Conservation (phyloP, 2,888 invertebrate species). For the Chesias legatella region DNA sequence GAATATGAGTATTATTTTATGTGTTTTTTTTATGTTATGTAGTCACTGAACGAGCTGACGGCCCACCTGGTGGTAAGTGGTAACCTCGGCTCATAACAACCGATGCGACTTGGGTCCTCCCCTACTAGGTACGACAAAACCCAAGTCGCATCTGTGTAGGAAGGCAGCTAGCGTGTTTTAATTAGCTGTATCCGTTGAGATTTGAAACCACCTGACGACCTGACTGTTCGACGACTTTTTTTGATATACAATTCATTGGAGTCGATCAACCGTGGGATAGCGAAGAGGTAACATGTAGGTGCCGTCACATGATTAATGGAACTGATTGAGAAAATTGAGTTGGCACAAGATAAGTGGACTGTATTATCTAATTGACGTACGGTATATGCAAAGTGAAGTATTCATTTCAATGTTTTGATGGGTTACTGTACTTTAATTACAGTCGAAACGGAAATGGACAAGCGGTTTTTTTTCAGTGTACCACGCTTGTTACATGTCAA, state of each 20-base stretch:
- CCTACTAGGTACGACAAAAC: no score
- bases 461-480: slow-evolving; percentile 33
- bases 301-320: slow-evolving; percentile 65
- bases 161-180: slow-evolving; percentile 7
- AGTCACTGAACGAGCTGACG: no score
- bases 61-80: no score
- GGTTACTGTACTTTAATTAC: slow-evolving; percentile 50
- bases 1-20: no score
- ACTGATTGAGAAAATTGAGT: slow-evolving; percentile 63
- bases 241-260: slow-evolving; percentile 40
- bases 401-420: slow-evolving; percentile 46
- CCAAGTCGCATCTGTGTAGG: no score
- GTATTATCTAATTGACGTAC: slow-evolving; percentile 49
- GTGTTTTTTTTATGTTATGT: no score
- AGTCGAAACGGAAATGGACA: slow-evolving; percentile 42
- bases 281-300: slow-evolving; percentile 42
- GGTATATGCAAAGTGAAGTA: slow-evolving; percentile 43
- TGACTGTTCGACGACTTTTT: slow-evolving; percentile 51
- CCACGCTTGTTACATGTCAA: slow-evolving; percentile 32
- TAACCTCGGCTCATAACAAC: no score
- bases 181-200: slow-evolving; percentile 4
- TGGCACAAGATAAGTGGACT: slow-evolving; percentile 54
- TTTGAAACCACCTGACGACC: slow-evolving; percentile 19
- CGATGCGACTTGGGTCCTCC: no score
- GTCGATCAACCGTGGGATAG: slow-evolving; percentile 57